Evolutionary conservation across 2,888 invertebrate species (phyloP), one percentile per base, ranked within the genome.

Genomic region (Meloe dianella): DNA sequence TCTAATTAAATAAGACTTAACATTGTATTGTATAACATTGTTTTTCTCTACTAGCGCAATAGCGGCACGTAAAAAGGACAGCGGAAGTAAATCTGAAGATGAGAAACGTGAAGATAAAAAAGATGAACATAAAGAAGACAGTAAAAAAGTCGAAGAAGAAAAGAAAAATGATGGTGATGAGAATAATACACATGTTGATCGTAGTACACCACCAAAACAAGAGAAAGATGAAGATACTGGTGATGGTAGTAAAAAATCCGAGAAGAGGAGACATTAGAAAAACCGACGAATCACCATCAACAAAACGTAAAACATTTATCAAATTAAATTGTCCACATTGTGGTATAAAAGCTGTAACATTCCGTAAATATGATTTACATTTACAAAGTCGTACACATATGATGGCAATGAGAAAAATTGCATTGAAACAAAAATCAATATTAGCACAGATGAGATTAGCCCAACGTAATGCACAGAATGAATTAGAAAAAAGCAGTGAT

Each of bases 251-350:
- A 83, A 81, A 66, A 80, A 63, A 82, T 84, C 61, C 82, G 81
- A 63, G 83, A 84, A 57, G 84, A 80, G n/a, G 84, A 82, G 57
- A 87, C 85, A 66, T 6, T 82, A 54, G 84, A 82, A 87, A 85
- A 66, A 12, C 64, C 14, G 67, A 68, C 8, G 75, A 77, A 29
- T 69, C 69, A 9, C 70, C 79, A 51, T 27, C 80, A 72, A 61
- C 79, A 74, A 75, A 79, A 51, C 51, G 51, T 76, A 76, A 81
- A 69, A 77, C 84, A 35, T 92, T 89, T 79, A 91, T 93, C 66
- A 91, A 91, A 73, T 85, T 94, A 56, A 85, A 87, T 35, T 94
- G 94, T 78, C 91, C 92, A 1, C 94, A 94, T 80, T 94, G 94
- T 81, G 87, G 88, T 73, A 88, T 90, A 76, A 90, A 90, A 78